Evolutionary conservation across 2,797 vertebrate genomes (phyloP).

Genomic region (Epinephelus awoara): DNA sequence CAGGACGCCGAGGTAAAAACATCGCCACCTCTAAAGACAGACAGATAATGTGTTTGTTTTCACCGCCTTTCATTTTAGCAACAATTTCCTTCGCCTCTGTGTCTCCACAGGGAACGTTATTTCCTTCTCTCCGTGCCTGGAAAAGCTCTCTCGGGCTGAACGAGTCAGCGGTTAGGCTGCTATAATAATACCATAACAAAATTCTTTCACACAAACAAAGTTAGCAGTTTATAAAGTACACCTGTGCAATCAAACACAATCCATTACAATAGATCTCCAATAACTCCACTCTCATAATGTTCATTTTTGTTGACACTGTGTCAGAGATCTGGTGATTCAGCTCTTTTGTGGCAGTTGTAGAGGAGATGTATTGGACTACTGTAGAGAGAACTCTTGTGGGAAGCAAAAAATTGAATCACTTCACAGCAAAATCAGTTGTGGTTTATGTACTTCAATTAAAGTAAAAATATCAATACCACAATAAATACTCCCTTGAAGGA

Average conservation of each 20-base stretch:
- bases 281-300: conserved; percentile 14
- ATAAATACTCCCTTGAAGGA: too few species aligned
- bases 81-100: conserved; percentile 29
- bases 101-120: conserved; percentile 40
- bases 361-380: neutral
- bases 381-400: neutral
- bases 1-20: conserved; percentile 34
- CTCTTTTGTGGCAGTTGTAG: neutral
- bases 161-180: conserved; percentile 31
- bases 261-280: conserved; percentile 14
- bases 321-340: conserved; percentile 39
- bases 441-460: neutral
- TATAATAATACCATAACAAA: conserved; percentile 14
- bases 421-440: neutral
- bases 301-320: conserved; percentile 26
- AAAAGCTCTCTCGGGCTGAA: conserved; percentile 41
- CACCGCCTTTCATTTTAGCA: conserved; percentile 38
- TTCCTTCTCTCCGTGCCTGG: conserved; percentile 26
- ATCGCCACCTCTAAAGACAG: conserved; percentile 24
- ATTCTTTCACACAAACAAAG: conserved; percentile 31
- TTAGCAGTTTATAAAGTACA: conserved; percentile 28
- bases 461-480: neutral
- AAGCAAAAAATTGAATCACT: conserved; percentile 2
- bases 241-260: conserved; percentile 44
- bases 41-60: conserved; percentile 44